A percentile compares a stretch with the other conserved stretches of the same genome.
Conservation (phyloP, 2,888 invertebrate genomes). For the Coenonympha arcania region DNA sequence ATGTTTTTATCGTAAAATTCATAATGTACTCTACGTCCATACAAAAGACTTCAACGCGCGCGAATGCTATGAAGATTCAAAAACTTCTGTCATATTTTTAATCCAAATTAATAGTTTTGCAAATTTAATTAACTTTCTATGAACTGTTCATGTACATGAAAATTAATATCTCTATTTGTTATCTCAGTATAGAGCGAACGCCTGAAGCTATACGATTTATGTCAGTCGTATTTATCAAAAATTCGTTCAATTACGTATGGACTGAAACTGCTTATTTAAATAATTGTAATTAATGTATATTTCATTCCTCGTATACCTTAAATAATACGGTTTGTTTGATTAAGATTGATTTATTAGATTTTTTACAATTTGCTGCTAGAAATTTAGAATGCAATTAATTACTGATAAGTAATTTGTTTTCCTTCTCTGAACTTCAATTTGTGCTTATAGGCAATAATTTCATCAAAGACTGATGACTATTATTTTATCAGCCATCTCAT, state of each 20-base stretch:
- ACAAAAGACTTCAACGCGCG: no score
- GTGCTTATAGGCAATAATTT: no score
- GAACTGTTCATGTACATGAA: no score
- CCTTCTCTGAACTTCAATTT: no score
- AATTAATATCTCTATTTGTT: neutral
- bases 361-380: neutral
- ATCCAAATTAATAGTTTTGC: no score
- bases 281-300: slow-evolving; percentile 4
- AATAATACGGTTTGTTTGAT: neutral
- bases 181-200: neutral
- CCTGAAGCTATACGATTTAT: slow-evolving; percentile 7
- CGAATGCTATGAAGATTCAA: no score
- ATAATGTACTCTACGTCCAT: no score
- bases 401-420: neutral
- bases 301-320: neutral
- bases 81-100: no score
- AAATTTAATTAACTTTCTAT: no score
- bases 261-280: no score
- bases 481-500: neutral
- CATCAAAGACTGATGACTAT: no score
- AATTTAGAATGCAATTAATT: neutral
- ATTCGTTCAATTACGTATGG: slow-evolving; percentile 16
- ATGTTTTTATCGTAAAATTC: no score
- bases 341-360: neutral
- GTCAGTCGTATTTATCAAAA: slow-evolving; percentile 9